Base-by-base conservation (phyloP, 2,797 vertebrate species). In the Dermochelys coriacea region DNA sequence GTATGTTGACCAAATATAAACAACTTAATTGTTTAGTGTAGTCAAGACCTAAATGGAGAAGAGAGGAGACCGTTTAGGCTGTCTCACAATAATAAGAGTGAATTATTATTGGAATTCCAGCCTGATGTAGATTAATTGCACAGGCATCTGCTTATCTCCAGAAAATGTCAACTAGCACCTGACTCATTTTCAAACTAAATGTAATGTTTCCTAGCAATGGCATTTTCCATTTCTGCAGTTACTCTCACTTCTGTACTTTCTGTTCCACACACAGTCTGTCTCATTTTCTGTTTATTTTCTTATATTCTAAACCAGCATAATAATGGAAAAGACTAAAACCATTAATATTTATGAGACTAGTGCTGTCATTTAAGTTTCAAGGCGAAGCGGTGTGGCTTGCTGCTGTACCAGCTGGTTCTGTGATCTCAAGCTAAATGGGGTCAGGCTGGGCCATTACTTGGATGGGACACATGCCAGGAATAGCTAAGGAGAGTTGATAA, bases 251-350 rank as follows among this genome's bases (percentile, higher is more conserved):
- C 87, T 37, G 25, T 93, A 23, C 49, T 86, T 86, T 96, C 86
- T 91, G 75, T 86, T 85, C 88, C 80, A 92, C 84, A 6, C 84
- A 82, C 88, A 91, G 89, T 95, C 93, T 97, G 91, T 68, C 47
- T 94, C 68, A n/a, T 82, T 96, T 95, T 94, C 71, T 93, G 6
- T 84, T 93, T 94, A 9, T 87, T 96, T 96, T 94, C 55, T 81
- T 82, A 52, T 95, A 41, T 79, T 86, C 23, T 47, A 82, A 93
- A 79, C 61, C 86, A 85, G 37, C 29, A 6, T 78, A 88, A 74
- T 1, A 1, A 49, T 41, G 61, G 85, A 84, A 89, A 95, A n/a
- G 45, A 82, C 41, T 55, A 79, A 87, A 84, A 5, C 59, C 50
- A 41, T 47, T 34, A 64, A 31, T 94, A 88, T 85, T 87, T 80